A percentile compares a stretch with the other conserved stretches of the same genome.
These are phyloP conservation scores for Barbus barbus DNA, from an alignment of 2,113 vertebrate species.

Conservation along the genomic window DNA sequence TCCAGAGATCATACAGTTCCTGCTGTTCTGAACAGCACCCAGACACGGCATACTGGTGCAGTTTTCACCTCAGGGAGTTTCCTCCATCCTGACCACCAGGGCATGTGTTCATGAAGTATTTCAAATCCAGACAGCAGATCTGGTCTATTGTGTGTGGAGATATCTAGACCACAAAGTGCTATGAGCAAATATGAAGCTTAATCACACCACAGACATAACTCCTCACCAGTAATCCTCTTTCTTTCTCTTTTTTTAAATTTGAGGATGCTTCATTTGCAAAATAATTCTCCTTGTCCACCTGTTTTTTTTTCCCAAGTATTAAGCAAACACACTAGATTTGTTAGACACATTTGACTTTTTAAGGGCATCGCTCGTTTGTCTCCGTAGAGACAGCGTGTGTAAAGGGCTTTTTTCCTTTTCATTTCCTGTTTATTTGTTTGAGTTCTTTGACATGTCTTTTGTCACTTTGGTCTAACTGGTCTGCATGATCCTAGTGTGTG, in stretches of 20 bases:
- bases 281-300: background rate
- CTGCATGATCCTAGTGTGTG: slow-evolving; percentile 47
- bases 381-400: background rate
- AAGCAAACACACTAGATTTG: slow-evolving; percentile 17
- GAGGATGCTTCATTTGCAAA: slow-evolving; percentile 40
- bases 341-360: background rate
- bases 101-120: slow-evolving; percentile 12
- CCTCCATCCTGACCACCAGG: slow-evolving; percentile 35
- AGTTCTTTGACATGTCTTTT: slow-evolving; percentile 63
- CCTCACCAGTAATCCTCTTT: background rate
- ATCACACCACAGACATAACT: background rate
- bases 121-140: slow-evolving; percentile 31
- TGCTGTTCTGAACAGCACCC: slow-evolving; percentile 37
- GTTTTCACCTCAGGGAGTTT: slow-evolving; percentile 75
- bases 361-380: background rate
- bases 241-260: too few species aligned
- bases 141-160: slow-evolving; percentile 7
- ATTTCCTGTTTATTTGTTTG: slow-evolving; percentile 45
- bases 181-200: background rate
- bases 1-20: slow-evolving; percentile 37
- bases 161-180: slow-evolving; percentile 11
- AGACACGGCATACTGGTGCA: slow-evolving; percentile 54
- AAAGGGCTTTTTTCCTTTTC: slow-evolving; percentile 45
- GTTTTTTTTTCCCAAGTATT: background rate
- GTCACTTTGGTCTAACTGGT: slow-evolving; percentile 41